These are phyloP conservation scores for Rhinichthys osculus DNA, from an alignment of 2,797 vertebrate species.

Conservation along the genomic window DNA sequence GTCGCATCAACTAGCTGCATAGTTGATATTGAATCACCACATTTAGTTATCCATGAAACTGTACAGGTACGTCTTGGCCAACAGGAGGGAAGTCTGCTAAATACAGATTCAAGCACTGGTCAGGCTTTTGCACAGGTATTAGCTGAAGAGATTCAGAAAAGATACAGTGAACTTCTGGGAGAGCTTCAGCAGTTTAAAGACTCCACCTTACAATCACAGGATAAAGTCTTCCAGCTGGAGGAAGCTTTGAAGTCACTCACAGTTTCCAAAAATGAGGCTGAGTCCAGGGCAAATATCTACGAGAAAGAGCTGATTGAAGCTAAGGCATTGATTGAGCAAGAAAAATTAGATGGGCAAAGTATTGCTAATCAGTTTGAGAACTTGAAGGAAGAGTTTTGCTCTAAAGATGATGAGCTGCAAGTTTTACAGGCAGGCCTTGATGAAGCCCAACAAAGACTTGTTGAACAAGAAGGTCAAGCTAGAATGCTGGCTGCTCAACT, in stretches of 20 bases:
- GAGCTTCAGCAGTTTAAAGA: slow-evolving; percentile 82
- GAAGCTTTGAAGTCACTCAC: slow-evolving; percentile 68
- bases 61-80: slow-evolving; percentile 72
- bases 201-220: slow-evolving; percentile 76
- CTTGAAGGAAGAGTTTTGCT: slow-evolving; percentile 77
- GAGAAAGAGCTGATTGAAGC: slow-evolving; percentile 76
- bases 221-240: slow-evolving; percentile 74
- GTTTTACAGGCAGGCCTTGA: slow-evolving; percentile 84
- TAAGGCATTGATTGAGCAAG: slow-evolving; percentile 71
- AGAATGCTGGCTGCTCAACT: slow-evolving; percentile 81
- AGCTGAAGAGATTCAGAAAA: slow-evolving; percentile 83
- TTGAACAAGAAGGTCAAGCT: slow-evolving; percentile 79
- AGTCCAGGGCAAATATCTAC: slow-evolving; percentile 67
- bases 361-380: slow-evolving; percentile 85
- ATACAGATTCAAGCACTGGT: slow-evolving; percentile 47
- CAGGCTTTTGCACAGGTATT: slow-evolving; percentile 77
- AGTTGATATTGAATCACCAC: slow-evolving; percentile 73
- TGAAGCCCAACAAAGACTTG: slow-evolving; percentile 70
- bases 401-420: slow-evolving; percentile 86
- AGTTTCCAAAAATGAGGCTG: slow-evolving; percentile 78
- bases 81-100: slow-evolving; percentile 61
- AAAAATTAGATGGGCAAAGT: slow-evolving; percentile 35
- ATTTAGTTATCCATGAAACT: slow-evolving; percentile 74
- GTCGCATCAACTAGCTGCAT: slow-evolving; percentile 68
- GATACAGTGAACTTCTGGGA: slow-evolving; percentile 76